phyloP scores from a whole-genome alignment of 2,888 invertebrate species.

The Liodrosophila aerea region DNA sequence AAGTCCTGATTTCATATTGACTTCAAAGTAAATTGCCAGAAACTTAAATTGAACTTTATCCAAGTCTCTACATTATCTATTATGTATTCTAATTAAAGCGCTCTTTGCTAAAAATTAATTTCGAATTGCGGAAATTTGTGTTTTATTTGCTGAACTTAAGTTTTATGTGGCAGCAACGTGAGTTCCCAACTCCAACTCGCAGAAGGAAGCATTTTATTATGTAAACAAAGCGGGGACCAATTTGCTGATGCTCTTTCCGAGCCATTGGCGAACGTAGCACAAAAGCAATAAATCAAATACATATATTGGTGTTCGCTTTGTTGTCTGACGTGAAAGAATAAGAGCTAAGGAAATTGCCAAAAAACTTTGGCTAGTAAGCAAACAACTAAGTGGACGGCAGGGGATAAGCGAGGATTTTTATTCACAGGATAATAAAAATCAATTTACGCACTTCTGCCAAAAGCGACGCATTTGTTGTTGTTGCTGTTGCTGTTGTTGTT shows the following conservation, averaged over 20 bases:
- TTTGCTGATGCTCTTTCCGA: conserved; percentile 40
- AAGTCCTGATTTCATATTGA: background rate
- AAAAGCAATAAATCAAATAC: conserved; percentile 58
- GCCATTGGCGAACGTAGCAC: conserved; percentile 37
- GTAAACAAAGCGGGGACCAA: conserved; percentile 58
- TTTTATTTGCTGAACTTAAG: conserved; percentile 18
- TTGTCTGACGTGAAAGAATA: conserved; percentile 19
- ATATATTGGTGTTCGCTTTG: conserved; percentile 47
- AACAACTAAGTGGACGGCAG: conserved; percentile 22
- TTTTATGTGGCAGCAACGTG: background rate
- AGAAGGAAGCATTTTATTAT: conserved; percentile 38
- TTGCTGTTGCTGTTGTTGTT: conserved; percentile 25
- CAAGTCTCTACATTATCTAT: too few relatives aligned
- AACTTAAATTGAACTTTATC: too few relatives aligned
- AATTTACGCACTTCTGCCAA: conserved; percentile 53
- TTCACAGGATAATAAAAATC: conserved; percentile 57
- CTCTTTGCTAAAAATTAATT: too few relatives aligned
- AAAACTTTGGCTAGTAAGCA: conserved; percentile 48
- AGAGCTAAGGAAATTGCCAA: conserved; percentile 34
- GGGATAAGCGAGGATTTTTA: conserved; percentile 20
- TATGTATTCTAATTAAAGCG: too few relatives aligned
- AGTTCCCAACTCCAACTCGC: background rate
- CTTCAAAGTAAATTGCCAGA: background rate
- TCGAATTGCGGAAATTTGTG: too few relatives aligned
- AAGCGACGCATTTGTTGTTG: conserved; percentile 16